Evolutionary conservation across 1,140 invertebrate genomes (phyloP).

Genomic region (Steinernema khuongi): DNA sequence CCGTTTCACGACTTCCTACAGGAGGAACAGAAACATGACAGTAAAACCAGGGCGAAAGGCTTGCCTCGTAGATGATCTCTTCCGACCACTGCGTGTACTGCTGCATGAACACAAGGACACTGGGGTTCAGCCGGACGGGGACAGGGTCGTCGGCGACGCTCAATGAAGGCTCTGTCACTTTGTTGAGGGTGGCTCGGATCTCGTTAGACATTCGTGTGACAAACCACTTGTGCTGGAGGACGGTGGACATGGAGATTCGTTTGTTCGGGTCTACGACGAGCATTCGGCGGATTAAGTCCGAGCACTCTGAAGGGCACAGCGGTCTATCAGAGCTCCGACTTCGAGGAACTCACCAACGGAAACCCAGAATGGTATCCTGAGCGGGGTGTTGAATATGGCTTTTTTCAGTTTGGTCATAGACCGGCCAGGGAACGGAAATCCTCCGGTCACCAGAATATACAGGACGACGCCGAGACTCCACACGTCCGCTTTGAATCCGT

Average conservation of each 20-base stretch:
- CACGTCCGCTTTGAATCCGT: slow-evolving; percentile 90
- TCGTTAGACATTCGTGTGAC: background rate
- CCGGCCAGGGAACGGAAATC: slow-evolving; percentile 59
- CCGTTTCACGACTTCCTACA: background rate
- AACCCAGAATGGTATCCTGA: slow-evolving; percentile 58
- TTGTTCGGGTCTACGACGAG: slow-evolving; percentile 81
- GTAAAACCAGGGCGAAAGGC: slow-evolving; percentile 8
- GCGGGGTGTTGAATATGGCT: slow-evolving; percentile 49
- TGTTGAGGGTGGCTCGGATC: background rate
- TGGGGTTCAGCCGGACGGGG: slow-evolving; percentile 39
- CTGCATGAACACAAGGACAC: slow-evolving; percentile 51
- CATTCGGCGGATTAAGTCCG: slow-evolving; percentile 85
- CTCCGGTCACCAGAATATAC: slow-evolving; percentile 81
- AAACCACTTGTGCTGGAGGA: slow-evolving; percentile 32
- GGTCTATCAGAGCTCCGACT: background rate
- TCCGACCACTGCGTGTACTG: slow-evolving; percentile 58
- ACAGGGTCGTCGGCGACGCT: slow-evolving; percentile 14
- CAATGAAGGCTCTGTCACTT: background rate
- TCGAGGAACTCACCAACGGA: slow-evolving; percentile 42
- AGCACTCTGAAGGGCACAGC: slow-evolving; percentile 71
- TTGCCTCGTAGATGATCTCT: slow-evolving; percentile 52
- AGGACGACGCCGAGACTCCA: slow-evolving; percentile 91
- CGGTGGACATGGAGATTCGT: slow-evolving; percentile 63
- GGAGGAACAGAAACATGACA: background rate
- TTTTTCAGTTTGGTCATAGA: slow-evolving; percentile 52